Evolutionary conservation across 2,888 invertebrate genomes (phyloP), one percentile per base, ranked within the genome.

Genomic region (Apodemia mormo): DNA sequence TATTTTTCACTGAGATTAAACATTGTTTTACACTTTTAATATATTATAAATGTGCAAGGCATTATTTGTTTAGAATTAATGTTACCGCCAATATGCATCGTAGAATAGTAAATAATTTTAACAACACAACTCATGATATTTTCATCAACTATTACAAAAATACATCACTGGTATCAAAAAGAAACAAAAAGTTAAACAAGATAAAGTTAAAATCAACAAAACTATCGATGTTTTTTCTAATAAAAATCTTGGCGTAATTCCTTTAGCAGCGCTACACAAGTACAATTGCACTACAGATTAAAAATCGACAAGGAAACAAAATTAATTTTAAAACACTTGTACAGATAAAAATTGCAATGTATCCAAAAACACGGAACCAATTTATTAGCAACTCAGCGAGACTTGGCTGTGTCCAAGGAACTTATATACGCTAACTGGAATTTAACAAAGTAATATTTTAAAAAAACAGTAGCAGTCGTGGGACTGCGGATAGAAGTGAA

Each of bases 61-160:
- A 74, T 61, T 67, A 71, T 68, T 74, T 74, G 70, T 65, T 72
- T 82, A 83, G 84, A 85, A 82, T 81, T 83, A 83, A 78, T 86
- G 83, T 86, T 89, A 89, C 86, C 89, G 87, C 87, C 86, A 88
- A 87, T 79, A 82, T 80, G 79, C 76, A 76, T 77, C 78, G 77
- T 75, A 76, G 76, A 69, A 75, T 74, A 79, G 81, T 77, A 76
- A 73, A 76, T 75, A 71, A 80, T 78, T 78, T 79, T 78, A 81
- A 77, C 77, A 74, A 79, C 80, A 80, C 76, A 80, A 84, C 83
- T 83, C 76, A 76, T 77, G 78, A 76, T 73, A 77, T 74, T 73
- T 74, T 72, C 66, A 69, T 65, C 58, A 71, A 58, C 72, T 70
- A 76, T 70, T 74, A 71, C 67, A 73, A 49, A 75, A 72, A 76